These are phyloP conservation scores for Poeciliopsis occidentalis DNA, from an alignment of 2,113 vertebrate genomes.

Conservation along the genomic window DNA sequence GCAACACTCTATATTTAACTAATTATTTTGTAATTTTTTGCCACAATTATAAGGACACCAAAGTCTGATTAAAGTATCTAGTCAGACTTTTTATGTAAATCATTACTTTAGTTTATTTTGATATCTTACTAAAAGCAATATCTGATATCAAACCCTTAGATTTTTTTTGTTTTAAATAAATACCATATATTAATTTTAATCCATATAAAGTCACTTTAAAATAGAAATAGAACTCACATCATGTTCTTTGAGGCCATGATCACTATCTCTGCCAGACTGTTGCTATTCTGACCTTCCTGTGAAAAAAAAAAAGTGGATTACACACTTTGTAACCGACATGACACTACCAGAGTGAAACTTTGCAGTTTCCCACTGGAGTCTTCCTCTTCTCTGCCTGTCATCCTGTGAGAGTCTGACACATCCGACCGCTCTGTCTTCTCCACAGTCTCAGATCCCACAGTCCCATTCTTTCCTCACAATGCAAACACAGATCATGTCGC, in stretches of 20 bases:
- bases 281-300: not conserved
- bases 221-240: not conserved
- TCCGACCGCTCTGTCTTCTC: conserved; percentile 61
- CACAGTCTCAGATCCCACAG: conserved; percentile 66
- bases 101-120: too few relatives aligned
- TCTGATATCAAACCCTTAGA: too few relatives aligned
- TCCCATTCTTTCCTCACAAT: conserved; percentile 51
- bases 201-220: too few relatives aligned
- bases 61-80: too few relatives aligned
- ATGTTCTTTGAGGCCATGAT: not conserved
- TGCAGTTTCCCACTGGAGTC: conserved; percentile 65
- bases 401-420: conserved; percentile 70
- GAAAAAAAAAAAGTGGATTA: conserved; percentile 14
- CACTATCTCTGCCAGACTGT: too few relatives aligned
- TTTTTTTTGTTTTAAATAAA: too few relatives aligned
- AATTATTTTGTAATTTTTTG: too few relatives aligned
- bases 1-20: too few relatives aligned
- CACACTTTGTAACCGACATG: conserved; percentile 43
- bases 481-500: conserved; percentile 59
- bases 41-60: too few relatives aligned
- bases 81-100: too few relatives aligned
- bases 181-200: too few relatives aligned
- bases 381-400: conserved; percentile 31
- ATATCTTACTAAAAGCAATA: too few relatives aligned
- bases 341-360: conserved; percentile 36